Percentiles rank a stretch among this genome's conserved stretches.
These are phyloP conservation scores for Malaclemys terrapin DNA, from an alignment of 2,113 vertebrate species.

Conservation along the genomic window DNA sequence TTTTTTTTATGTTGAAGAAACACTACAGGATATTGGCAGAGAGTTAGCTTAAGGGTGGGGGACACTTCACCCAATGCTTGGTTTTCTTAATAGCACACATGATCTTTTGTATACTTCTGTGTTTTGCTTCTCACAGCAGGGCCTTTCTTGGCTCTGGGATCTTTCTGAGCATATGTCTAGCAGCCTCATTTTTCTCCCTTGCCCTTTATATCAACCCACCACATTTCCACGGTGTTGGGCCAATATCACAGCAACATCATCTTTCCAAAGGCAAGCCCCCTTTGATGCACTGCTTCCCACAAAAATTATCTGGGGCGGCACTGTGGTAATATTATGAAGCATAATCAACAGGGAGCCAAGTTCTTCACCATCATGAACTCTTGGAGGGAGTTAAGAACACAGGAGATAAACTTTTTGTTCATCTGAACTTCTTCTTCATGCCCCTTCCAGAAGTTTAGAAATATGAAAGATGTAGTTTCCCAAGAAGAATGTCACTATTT, in stretches of 20 bases:
- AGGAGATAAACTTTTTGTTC: not conserved
- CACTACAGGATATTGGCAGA: not conserved
- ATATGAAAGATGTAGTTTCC: not conserved
- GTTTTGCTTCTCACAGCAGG: not conserved
- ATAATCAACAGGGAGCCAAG: not conserved
- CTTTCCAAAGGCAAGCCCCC: not conserved
- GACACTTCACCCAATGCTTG: conserved; percentile 8
- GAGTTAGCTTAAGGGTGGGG: conserved; percentile 4
- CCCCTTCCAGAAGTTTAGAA: not conserved
- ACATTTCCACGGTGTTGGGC: not conserved
- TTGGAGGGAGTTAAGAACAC: not conserved
- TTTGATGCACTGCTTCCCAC: not conserved
- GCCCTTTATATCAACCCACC: not conserved
- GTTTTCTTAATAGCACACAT: not conserved
- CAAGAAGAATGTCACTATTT: not conserved
- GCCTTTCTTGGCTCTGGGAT: not conserved
- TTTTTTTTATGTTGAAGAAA: not conserved
- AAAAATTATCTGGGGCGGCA: not conserved
- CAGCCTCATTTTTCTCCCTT: not conserved
- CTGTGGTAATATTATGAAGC: not conserved
- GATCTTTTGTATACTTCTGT: conserved; percentile 31
- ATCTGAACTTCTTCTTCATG: not conserved
- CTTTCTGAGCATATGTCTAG: not conserved
- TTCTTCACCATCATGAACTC: not conserved
- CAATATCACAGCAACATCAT: not conserved